Evolutionary conservation across 2,797 vertebrate species (phyloP).

Genomic region (Salarias fasciatus): DNA sequence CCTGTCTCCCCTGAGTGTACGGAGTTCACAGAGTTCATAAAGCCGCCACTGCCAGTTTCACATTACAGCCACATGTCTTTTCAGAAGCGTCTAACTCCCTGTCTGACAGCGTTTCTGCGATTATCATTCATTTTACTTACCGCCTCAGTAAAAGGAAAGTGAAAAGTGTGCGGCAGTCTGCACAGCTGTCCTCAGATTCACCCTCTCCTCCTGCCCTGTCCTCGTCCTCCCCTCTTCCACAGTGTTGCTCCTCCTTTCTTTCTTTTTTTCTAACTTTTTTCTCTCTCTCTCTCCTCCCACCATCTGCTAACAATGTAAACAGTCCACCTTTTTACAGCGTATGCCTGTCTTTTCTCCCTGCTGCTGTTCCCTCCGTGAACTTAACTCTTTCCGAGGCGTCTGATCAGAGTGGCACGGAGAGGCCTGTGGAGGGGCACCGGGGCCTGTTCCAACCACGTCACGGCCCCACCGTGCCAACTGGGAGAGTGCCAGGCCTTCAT

Average conservation of each 20-base stretch:
- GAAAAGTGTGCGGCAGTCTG: slow-evolving; percentile 46
- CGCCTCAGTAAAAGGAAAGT: slow-evolving; percentile 46
- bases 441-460: slow-evolving; percentile 60
- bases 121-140: slow-evolving; percentile 65
- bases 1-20: slow-evolving; percentile 40
- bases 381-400: slow-evolving; percentile 40
- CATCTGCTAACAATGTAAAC: slow-evolving; percentile 73
- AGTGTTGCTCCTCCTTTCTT: slow-evolving; percentile 59
- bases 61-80: slow-evolving; percentile 46
- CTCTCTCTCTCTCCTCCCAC: slow-evolving; percentile 63
- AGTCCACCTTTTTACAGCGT: slow-evolving; percentile 56
- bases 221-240: slow-evolving; percentile 54
- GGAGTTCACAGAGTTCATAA: slow-evolving; percentile 72
- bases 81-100: slow-evolving; percentile 24
- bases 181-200: slow-evolving; percentile 69
- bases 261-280: slow-evolving; percentile 53
- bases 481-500: slow-evolving; percentile 67
- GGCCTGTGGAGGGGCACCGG: slow-evolving; percentile 67
- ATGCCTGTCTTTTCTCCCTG: slow-evolving; percentile 54
- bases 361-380: slow-evolving; percentile 29
- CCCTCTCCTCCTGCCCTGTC: slow-evolving; percentile 63
- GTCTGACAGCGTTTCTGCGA: slow-evolving; percentile 19
- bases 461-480: slow-evolving; percentile 62
- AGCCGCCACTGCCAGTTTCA: slow-evolving; percentile 49
- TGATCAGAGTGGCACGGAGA: slow-evolving; percentile 61